These are phyloP conservation scores for Picathartes gymnocephalus DNA, from an alignment of 2,113 vertebrate species.

Conservation along the genomic window DNA sequence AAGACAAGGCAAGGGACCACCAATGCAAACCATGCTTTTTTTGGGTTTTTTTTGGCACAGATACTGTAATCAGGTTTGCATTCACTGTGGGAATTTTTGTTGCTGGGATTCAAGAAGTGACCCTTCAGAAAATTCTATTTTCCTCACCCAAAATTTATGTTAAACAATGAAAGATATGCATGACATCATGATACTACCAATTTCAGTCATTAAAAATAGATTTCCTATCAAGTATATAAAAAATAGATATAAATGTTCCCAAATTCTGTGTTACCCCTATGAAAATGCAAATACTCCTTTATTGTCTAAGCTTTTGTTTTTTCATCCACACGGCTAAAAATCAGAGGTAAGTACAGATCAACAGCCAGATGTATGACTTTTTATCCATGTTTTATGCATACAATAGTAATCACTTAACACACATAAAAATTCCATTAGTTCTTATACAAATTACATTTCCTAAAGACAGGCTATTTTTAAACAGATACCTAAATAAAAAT, in stretches of 20 bases:
- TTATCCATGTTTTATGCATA: neutral
- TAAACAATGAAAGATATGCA: neutral
- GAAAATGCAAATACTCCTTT: neutral
- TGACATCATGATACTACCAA: neutral
- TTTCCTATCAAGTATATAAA: neutral
- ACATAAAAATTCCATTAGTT: neutral
- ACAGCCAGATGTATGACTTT: neutral
- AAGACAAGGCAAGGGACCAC: neutral
- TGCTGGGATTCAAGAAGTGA: neutral
- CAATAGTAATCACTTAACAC: neutral
- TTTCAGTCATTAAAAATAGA: neutral
- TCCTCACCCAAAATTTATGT: neutral
- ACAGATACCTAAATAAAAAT: neutral
- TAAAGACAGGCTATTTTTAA: constrained; percentile 14
- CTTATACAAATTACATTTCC: constrained; percentile 5
- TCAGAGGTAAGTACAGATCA: neutral
- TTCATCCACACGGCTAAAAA: neutral
- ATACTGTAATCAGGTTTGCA: neutral
- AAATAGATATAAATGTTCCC: neutral
- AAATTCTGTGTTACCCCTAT: neutral
- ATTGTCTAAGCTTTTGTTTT: neutral
- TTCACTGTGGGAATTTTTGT: neutral
- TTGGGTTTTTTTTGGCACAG: neutral
- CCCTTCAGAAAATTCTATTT: neutral
- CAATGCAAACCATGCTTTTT: neutral